Evolutionary conservation across 2,113 vertebrate genomes (phyloP).

Genomic region (Sciurus niger): DNA sequence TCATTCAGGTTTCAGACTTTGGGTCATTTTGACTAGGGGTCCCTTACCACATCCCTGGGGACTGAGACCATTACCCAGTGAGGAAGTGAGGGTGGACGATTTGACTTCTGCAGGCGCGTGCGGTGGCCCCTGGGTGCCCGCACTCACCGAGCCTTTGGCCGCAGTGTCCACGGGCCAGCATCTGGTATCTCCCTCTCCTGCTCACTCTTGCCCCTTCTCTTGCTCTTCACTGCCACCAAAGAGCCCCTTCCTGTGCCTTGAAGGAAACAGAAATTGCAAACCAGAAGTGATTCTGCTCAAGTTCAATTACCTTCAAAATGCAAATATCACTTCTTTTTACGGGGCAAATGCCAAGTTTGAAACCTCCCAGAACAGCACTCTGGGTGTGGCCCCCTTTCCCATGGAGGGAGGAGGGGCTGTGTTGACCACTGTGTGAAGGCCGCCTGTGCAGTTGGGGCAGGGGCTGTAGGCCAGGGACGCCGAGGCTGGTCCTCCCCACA

Average conservation of each 20-base stretch:
- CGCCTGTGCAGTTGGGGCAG: too few relatives aligned
- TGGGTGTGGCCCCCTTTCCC: neutral
- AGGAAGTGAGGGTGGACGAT: neutral
- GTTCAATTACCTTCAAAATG: neutral
- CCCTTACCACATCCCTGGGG: neutral
- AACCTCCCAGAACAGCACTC: neutral
- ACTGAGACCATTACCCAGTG: neutral
- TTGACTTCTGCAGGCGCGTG: neutral
- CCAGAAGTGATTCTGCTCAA: neutral
- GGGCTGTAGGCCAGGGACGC: neutral
- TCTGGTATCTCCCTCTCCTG: neutral
- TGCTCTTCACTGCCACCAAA: neutral
- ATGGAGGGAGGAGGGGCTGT: neutral
- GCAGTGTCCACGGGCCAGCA: too few relatives aligned
- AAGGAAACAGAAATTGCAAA: slow-evolving; percentile 56
- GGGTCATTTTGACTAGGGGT: neutral
- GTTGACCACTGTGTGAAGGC: fast-evolving
- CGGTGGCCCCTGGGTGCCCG: neutral
- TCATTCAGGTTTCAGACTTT: neutral
- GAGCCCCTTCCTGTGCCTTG: neutral
- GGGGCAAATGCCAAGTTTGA: neutral
- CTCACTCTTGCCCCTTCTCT: neutral
- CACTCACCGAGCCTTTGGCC: fast-evolving
- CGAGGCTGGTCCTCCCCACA: neutral
- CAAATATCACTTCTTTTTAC: neutral